Evolutionary conservation across 2,113 vertebrate species (phyloP).

Genomic region (Amblyopsis rosae): DNA sequence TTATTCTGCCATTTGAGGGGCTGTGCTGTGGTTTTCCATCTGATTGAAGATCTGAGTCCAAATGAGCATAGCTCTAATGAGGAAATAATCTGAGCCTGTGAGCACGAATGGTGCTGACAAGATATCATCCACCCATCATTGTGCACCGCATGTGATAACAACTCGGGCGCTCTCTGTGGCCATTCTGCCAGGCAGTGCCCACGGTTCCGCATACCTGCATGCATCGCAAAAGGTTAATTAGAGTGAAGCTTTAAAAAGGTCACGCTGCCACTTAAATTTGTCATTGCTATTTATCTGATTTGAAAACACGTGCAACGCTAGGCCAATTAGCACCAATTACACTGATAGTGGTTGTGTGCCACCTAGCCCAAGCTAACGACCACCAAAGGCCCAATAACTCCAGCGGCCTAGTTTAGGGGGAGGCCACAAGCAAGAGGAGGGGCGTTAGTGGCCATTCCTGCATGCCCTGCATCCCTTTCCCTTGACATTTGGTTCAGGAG

Average conservation of each 20-base stretch:
- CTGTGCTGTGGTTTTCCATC: not conserved
- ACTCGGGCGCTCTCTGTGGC: constrained; percentile 24
- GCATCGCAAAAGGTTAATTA: constrained; percentile 73
- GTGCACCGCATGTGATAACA: constrained; percentile 33
- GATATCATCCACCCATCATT: constrained; percentile 21
- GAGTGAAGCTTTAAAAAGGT: constrained; percentile 69
- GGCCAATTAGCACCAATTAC: constrained; percentile 80
- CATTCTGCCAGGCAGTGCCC: constrained; percentile 25
- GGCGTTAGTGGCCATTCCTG: constrained; percentile 5
- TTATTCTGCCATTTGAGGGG: not conserved
- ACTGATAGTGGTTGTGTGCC: constrained; percentile 53
- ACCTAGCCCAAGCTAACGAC: constrained; percentile 66
- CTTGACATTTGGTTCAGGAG: constrained; percentile 63
- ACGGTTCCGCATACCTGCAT: constrained; percentile 52
- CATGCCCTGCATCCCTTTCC: constrained; percentile 27
- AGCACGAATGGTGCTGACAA: constrained; percentile 1
- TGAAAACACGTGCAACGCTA: constrained; percentile 64
- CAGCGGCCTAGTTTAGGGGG: constrained; percentile 40
- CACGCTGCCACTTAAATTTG: constrained; percentile 66
- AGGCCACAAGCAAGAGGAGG: constrained; percentile 45
- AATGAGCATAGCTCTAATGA: not conserved
- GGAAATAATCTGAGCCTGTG: constrained; percentile 1
- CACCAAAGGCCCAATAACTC: constrained; percentile 72
- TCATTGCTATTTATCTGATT: constrained; percentile 71
- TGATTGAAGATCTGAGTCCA: not conserved